Percentiles rank a stretch among this genome's conserved stretches.
phyloP scores from a whole-genome alignment of 1,140 invertebrate species.

The Drosophila kurseongensis region DNA sequence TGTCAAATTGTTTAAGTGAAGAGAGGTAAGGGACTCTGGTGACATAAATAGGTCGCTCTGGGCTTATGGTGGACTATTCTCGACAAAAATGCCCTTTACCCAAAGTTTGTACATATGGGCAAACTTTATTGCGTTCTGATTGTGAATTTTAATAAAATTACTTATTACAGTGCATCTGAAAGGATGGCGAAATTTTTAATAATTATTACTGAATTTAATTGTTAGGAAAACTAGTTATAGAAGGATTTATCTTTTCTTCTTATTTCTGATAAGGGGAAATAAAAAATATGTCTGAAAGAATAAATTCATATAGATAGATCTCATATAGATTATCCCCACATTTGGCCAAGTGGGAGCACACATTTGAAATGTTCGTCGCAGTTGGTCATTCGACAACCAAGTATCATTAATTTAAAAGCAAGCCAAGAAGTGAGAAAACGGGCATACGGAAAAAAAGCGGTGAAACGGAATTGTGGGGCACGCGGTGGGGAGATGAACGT shows the following conservation, averaged over 20 bases:
- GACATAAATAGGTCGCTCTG: conserved; percentile 52
- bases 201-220: too few species aligned
- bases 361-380: not conserved
- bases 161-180: too few species aligned
- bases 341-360: conserved; percentile 2
- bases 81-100: not conserved
- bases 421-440: conserved; percentile 25
- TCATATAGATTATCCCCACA: conserved; percentile 2
- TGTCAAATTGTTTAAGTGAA: not conserved
- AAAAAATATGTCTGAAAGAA: too few species aligned
- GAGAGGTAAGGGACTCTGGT: conserved; percentile 1
- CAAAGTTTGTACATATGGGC: too few species aligned
- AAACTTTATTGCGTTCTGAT: not conserved
- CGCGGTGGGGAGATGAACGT: conserved; percentile 15
- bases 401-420: conserved; percentile 72
- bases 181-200: too few species aligned
- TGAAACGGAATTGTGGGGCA: conserved; percentile 6
- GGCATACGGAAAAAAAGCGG: conserved; percentile 1
- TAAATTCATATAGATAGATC: too few species aligned
- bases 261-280: too few species aligned
- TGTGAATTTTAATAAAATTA: too few species aligned
- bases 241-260: too few species aligned
- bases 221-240: too few species aligned
- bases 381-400: conserved; percentile 55
- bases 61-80: not conserved